These are phyloP conservation scores for Aelia acuminata DNA, from an alignment of 2,888 invertebrate genomes.

Conservation along the genomic window DNA sequence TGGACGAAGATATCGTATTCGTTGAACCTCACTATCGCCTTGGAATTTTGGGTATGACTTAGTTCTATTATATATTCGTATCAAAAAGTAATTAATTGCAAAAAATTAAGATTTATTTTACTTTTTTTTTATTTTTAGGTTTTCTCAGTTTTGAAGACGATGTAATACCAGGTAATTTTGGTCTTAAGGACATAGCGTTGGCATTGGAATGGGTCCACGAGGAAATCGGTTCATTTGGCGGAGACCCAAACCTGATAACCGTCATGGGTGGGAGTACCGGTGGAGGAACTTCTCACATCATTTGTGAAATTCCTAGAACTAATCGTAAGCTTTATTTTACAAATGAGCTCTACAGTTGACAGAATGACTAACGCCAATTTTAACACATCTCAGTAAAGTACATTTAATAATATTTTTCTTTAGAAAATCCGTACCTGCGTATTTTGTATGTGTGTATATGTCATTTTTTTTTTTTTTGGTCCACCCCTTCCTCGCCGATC, in stretches of 20 bases:
- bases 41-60: neutral
- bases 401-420: too few relatives aligned
- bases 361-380: too few relatives aligned
- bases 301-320: neutral
- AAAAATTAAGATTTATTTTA: too few relatives aligned
- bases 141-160: slow-evolving; percentile 19
- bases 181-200: neutral
- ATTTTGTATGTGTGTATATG: too few relatives aligned
- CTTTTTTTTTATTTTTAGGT: neutral
- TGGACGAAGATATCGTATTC: neutral
- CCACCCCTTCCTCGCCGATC: too few relatives aligned
- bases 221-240: neutral
- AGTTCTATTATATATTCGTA: neutral
- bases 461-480: too few relatives aligned
- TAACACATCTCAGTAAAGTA: too few relatives aligned
- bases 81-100: too few relatives aligned
- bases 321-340: neutral
- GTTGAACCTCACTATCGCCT: neutral
- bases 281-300: neutral
- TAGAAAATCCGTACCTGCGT: too few relatives aligned
- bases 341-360: too few relatives aligned
- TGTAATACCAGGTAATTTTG: neutral
- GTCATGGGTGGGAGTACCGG: neutral
- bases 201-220: neutral
- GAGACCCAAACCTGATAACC: neutral